Conservation (phyloP, 2,888 invertebrate species). For the Griposia aprilina region DNA sequence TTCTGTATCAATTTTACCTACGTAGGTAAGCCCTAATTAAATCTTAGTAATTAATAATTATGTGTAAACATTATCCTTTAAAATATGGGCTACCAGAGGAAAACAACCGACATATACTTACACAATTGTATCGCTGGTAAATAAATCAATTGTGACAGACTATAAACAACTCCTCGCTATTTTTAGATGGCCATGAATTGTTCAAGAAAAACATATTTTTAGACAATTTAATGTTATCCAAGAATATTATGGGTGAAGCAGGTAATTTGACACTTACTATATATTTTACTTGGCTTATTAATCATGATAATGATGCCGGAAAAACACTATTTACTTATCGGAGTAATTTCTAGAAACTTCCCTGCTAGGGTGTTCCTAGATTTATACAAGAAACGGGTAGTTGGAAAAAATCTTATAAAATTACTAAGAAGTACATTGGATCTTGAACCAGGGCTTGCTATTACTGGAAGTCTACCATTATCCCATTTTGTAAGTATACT, state of each 20-base stretch:
- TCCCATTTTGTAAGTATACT: neutral
- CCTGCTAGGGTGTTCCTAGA: neutral
- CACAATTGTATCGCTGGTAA: neutral
- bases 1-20: neutral
- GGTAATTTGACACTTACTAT: constrained; percentile 24
- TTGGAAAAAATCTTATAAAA: neutral
- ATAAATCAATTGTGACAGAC: constrained; percentile 9
- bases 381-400: neutral
- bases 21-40: neutral
- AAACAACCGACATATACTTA: neutral
- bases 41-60: neutral
- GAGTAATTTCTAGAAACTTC: constrained; percentile 10
- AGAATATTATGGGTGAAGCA: constrained; percentile 8
- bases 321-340: neutral
- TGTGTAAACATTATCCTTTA: neutral
- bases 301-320: constrained; percentile 4
- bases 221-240: constrained; percentile 29
- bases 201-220: constrained; percentile 42
- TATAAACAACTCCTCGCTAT: constrained; percentile 32
- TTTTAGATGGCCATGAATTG: constrained; percentile 48
- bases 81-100: neutral
- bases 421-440: neutral
- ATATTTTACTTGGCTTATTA: constrained; percentile 15
- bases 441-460: neutral
- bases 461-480: neutral